Conservation (phyloP, 1,140 invertebrate species). For the Drosophila sechellia region DNA sequence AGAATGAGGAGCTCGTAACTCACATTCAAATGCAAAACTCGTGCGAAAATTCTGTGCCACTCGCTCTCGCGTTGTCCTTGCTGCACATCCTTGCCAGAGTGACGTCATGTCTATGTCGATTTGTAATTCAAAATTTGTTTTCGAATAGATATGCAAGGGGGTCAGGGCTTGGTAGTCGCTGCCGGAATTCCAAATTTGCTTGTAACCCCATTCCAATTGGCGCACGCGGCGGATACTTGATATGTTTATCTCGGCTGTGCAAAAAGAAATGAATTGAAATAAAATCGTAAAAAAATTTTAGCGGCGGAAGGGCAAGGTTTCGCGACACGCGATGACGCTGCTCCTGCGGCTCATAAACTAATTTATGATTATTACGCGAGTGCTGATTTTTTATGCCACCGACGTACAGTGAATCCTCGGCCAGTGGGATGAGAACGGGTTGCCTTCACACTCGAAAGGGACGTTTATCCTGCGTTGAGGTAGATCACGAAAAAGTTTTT, state of each 20-base stretch:
- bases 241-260: conserved; percentile 29
- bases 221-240: conserved; percentile 25
- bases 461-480: conserved; percentile 65
- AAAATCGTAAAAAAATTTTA: conserved; percentile 3
- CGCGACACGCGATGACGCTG: conserved; percentile 68
- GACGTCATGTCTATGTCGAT: conserved; percentile 64
- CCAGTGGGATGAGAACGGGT: conserved; percentile 21
- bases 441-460: conserved; percentile 51
- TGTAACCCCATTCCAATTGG: conserved; percentile 22
- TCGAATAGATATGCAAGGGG: conserved; percentile 71
- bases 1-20: conserved; percentile 59
- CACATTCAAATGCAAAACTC: conserved; percentile 82
- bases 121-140: conserved; percentile 83
- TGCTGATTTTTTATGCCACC: conserved; percentile 78
- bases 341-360: conserved; percentile 77
- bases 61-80: conserved; percentile 41
- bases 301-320: conserved; percentile 72
- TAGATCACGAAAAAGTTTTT: conserved; percentile 82
- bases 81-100: conserved; percentile 66
- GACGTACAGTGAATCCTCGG: conserved; percentile 23
- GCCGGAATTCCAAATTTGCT: conserved; percentile 76
- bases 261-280: conserved; percentile 16
- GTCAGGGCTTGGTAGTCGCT: conserved; percentile 7
- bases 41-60: conserved; percentile 75
- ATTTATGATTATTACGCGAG: conserved; percentile 83